phyloP scores from a whole-genome alignment of 2,797 vertebrate genomes.

The Vireo griseus region DNA sequence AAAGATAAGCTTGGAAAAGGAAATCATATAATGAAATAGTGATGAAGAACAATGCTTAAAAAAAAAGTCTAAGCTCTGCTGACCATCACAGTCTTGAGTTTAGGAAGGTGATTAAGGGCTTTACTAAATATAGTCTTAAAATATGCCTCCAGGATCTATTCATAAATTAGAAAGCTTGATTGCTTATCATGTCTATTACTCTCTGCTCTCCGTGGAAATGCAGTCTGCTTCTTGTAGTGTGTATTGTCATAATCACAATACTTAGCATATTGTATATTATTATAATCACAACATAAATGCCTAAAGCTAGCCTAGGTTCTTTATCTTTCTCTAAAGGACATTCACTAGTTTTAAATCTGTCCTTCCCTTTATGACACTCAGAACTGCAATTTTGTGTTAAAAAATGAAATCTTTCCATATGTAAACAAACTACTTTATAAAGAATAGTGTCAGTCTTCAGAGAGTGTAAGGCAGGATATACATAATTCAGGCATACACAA shows the following conservation, averaged over 20 bases:
- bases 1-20: background rate
- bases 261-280: background rate
- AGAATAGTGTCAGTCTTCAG: background rate
- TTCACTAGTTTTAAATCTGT: background rate
- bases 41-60: background rate
- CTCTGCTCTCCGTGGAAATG: background rate
- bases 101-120: background rate
- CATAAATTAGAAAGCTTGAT: slow-evolving; percentile 1
- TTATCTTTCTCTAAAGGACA: background rate
- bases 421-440: background rate
- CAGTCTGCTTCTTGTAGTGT: background rate
- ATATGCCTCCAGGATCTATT: background rate
- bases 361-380: background rate
- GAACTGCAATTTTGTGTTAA: background rate
- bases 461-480: background rate
- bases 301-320: background rate
- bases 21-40: background rate
- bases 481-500: background rate
- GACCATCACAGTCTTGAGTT: background rate
- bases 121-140: slow-evolving; percentile 23
- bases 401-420: background rate
- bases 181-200: background rate
- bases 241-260: background rate
- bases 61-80: background rate
- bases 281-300: background rate